Evolutionary conservation across 2,113 vertebrate genomes (phyloP).

Genomic region (Jaculus jaculus): DNA sequence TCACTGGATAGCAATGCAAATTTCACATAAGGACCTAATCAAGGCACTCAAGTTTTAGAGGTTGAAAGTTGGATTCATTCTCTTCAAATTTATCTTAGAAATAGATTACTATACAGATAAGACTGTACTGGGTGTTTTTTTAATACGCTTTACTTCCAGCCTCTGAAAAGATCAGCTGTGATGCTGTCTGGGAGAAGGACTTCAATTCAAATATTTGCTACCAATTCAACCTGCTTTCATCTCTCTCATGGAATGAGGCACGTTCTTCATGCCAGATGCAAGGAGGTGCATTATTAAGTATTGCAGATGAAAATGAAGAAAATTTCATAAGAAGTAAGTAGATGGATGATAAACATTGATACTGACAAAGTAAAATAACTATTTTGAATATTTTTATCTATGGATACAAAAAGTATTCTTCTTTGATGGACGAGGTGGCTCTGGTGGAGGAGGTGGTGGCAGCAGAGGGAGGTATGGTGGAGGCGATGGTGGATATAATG

Average conservation of each 20-base stretch:
- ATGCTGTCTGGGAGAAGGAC: slow-evolving; percentile 90
- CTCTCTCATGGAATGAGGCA: slow-evolving; percentile 93
- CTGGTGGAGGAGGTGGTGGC: no score
- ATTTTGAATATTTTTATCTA: background rate
- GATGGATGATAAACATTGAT: background rate
- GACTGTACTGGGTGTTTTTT: background rate
- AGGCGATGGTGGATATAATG: no score
- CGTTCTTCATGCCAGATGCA: slow-evolving; percentile 90
- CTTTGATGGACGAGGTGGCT: no score
- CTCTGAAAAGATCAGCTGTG: slow-evolving; percentile 85
- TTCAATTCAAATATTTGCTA: slow-evolving; percentile 88
- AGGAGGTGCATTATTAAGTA: slow-evolving; percentile 92
- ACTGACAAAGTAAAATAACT: background rate
- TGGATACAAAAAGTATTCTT: background rate
- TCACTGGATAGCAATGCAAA: background rate
- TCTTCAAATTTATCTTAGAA: slow-evolving; percentile 24
- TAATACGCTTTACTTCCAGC: slow-evolving; percentile 53
- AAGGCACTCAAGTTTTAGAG: background rate
- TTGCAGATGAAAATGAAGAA: slow-evolving; percentile 88
- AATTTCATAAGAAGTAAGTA: slow-evolving; percentile 90
- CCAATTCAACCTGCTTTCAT: slow-evolving; percentile 92
- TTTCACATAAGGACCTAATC: slow-evolving; percentile 7
- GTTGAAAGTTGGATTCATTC: background rate
- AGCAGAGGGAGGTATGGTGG: no score
- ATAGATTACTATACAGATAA: background rate